Evolutionary conservation across 2,797 vertebrate species (phyloP), one percentile per base, ranked within the genome.

Genomic region (Cyclopterus lumpus): DNA sequence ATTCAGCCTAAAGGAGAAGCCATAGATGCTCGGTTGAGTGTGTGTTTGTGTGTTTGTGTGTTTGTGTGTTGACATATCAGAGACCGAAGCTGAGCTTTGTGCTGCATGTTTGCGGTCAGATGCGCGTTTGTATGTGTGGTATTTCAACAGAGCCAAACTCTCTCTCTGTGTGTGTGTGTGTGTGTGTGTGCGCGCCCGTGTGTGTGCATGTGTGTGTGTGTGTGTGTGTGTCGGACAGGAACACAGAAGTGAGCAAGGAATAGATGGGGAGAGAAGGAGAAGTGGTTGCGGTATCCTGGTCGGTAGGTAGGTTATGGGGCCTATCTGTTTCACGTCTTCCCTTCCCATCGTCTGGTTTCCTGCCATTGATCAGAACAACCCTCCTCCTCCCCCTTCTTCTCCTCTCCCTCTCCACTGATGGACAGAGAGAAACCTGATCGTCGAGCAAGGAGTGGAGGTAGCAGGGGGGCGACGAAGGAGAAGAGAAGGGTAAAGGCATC

Each of bases 321-420:
- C 92, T 96, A 95, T 97, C 96, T 96, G 95, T 97, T 97, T 97
- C 96, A 97, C 94, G 95, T 96, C 97, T 97, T 96, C 97, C 90
- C 95, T 96, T 97, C 95, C 95, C 95, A 97, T 97, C 95, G 93
- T 91, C 94, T 93, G 91, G 95, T 97, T 99, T 98, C 97, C 97
- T 97, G 97, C 93, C 97, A 97, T 97, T 98, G 97, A 99, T 99
- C 97, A 98, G 96, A 95, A 95, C 78, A 93, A 81, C 80, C 80
- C 87, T 87, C 85, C 87, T 87, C 85, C 93, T 93, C 95, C 93
- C 12, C 90, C 81, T 92, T 93, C 93, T 94, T 93, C 94, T 91
- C 85, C 77, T 79, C 85, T 79, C 81, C 93, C 82, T 92, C 93
- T 95, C 92, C 94, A 93, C 95, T 97, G 96, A 97, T 96, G 96